These are phyloP conservation scores for Nebria brevicollis DNA, from an alignment of 2,888 invertebrate species.

Conservation along the genomic window DNA sequence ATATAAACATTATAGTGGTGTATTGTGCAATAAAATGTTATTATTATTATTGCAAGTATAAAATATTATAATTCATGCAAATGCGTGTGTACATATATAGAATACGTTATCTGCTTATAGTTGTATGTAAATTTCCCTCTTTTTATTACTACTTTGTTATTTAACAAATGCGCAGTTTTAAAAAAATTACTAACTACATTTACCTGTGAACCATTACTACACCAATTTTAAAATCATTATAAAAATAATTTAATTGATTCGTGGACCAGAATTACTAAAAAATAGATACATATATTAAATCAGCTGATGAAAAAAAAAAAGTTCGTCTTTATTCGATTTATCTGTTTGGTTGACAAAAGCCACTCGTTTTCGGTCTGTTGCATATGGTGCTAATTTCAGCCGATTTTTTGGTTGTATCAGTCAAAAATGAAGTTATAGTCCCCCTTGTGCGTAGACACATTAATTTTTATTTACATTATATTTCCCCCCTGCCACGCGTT, in stretches of 20 bases:
- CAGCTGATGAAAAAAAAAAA: too few relatives aligned
- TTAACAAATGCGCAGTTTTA: neutral
- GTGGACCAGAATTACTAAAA: too few relatives aligned
- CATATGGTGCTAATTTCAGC: too few relatives aligned
- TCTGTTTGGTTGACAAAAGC: too few relatives aligned
- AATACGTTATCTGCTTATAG: constrained; percentile 1
- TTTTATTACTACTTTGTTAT: neutral
- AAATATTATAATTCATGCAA: neutral
- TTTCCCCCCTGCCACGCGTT: neutral
- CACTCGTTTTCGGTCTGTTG: too few relatives aligned
- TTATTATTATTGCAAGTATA: neutral
- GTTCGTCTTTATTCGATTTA: too few relatives aligned
- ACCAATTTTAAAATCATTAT: neutral
- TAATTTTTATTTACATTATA: too few relatives aligned
- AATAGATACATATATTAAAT: too few relatives aligned
- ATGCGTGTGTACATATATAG: neutral
- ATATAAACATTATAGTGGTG: neutral
- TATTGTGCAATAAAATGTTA: neutral
- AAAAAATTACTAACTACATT: neutral
- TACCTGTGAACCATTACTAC: neutral
- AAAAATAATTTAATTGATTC: neutral
- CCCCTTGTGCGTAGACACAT: too few relatives aligned
- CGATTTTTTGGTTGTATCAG: too few relatives aligned
- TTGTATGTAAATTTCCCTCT: neutral
- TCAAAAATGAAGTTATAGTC: too few relatives aligned